These are phyloP conservation scores for Myopa tessellatipennis DNA, from an alignment of 2,888 invertebrate genomes.

Conservation along the genomic window DNA sequence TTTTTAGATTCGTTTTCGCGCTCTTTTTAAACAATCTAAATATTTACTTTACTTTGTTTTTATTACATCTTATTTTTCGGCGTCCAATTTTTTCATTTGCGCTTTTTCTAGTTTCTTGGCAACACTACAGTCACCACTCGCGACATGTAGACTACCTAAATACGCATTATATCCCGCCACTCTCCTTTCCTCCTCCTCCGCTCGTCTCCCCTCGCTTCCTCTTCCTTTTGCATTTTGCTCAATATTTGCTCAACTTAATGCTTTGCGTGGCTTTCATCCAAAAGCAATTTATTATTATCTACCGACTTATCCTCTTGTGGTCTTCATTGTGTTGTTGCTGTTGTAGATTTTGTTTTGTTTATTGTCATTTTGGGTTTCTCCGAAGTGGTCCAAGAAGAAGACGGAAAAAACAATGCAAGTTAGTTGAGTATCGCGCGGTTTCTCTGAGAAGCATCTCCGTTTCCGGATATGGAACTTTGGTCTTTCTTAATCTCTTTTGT, in stretches of 20 bases:
- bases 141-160: too few relatives aligned
- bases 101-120: neutral
- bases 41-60: conserved; percentile 15
- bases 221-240: neutral
- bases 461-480: neutral
- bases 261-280: conserved; percentile 23
- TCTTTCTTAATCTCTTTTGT: conserved; percentile 5
- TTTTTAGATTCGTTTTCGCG: neutral
- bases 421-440: neutral
- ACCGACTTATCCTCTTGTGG: conserved; percentile 13
- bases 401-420: too few relatives aligned
- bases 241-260: conserved; percentile 26
- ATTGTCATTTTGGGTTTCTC: neutral
- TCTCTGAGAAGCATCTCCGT: neutral
- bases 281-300: conserved; percentile 32
- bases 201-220: neutral
- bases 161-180: too few relatives aligned
- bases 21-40: neutral
- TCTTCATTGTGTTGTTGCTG: conserved; percentile 5
- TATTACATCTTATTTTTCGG: neutral
- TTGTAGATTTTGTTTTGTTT: neutral
- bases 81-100: neutral
- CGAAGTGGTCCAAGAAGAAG: too few relatives aligned
- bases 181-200: neutral
- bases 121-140: too few relatives aligned